Evolutionary conservation across 2,888 invertebrate genomes (phyloP).

Genomic region (Mesorhabditis belari): DNA sequence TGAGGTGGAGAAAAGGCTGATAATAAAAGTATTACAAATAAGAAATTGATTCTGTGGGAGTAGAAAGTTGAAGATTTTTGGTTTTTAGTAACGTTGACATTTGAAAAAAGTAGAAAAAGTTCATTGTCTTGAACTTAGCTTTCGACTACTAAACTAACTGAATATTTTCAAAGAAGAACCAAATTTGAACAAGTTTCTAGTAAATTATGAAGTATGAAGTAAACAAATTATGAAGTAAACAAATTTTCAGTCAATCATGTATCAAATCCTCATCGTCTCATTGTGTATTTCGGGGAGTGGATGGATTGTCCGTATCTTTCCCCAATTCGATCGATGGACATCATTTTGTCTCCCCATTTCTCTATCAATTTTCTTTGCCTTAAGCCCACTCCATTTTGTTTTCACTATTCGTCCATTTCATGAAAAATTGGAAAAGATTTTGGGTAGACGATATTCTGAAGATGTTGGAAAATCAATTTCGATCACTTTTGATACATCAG

Average conservation of each 20-base stretch:
- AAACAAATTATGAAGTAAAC: no score
- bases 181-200: no score
- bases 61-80: no score
- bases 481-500: background rate
- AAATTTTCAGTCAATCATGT: background rate
- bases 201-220: no score
- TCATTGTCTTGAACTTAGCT: no score
- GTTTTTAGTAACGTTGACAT: no score
- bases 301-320: background rate
- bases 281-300: background rate
- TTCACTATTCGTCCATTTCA: background rate
- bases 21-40: no score
- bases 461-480: background rate
- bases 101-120: no score
- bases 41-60: no score
- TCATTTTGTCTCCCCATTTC: background rate
- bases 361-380: background rate
- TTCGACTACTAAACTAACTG: no score
- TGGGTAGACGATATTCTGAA: background rate
- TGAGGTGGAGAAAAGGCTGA: background rate
- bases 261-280: background rate
- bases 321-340: background rate
- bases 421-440: background rate
- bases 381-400: background rate
- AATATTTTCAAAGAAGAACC: no score